These are phyloP conservation scores for Scalopus aquaticus DNA, from an alignment of 2,113 vertebrate species.

Conservation along the genomic window DNA sequence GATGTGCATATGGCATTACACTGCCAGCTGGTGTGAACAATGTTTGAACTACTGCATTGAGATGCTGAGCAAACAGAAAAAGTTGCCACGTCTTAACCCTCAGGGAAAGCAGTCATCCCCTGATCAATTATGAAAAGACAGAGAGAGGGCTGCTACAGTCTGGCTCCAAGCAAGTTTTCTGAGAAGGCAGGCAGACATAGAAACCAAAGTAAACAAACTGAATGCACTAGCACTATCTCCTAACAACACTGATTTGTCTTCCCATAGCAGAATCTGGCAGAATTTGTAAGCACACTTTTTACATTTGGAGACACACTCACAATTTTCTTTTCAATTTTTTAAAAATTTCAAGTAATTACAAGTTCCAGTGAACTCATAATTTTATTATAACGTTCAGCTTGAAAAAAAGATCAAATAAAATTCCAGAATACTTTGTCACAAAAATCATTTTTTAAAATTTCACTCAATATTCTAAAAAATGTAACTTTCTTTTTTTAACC, in stretches of 20 bases:
- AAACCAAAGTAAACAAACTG: constrained; percentile 98
- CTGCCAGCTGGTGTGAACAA: constrained; percentile 99
- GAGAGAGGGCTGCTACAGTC: constrained; percentile 94
- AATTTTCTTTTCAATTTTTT: constrained; percentile 77
- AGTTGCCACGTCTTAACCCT: constrained; percentile 98
- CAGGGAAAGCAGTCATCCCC: constrained; percentile 96
- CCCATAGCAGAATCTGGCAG: constrained; percentile 87
- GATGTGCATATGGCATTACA: constrained; percentile 98
- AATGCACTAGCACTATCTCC: constrained; percentile 93
- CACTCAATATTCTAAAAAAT: constrained; percentile 39
- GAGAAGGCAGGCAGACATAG: constrained; percentile 95
- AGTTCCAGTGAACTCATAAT: constrained; percentile 57
- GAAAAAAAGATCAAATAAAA: constrained; percentile 50
- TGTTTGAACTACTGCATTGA: constrained; percentile 99
- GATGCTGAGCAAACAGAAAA: constrained; percentile 99
- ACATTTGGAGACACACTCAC: constrained; percentile 82
- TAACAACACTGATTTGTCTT: constrained; percentile 97
- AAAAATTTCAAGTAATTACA: constrained; percentile 82
- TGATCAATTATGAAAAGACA: constrained; percentile 99
- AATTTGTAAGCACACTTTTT: constrained; percentile 86
- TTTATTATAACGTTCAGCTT: neutral
- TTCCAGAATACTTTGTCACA: neutral
- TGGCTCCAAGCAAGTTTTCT: constrained; percentile 94
- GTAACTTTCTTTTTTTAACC: neutral
- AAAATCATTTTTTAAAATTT: neutral